Evolutionary conservation across 2,888 invertebrate genomes (phyloP), one percentile per base, ranked within the genome.

Genomic region (Caenorhabditis sp.): DNA sequence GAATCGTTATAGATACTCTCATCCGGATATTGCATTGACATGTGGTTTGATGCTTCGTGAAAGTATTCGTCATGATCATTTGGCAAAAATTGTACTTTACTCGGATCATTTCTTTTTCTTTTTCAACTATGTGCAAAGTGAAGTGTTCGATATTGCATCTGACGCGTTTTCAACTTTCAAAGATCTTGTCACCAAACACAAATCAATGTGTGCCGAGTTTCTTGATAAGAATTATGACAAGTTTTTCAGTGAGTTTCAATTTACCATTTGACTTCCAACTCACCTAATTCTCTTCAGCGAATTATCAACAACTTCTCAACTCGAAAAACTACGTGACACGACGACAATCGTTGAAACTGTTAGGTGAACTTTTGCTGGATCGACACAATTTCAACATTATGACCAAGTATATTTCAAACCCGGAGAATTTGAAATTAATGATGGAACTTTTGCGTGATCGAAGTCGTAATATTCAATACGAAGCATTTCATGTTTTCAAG

Each of bases 81-180:
- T 99, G 89, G 97, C 97, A 77, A 97, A 97, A 91, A 95, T 97
- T 84, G 95, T 99, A 93, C 92, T 99, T 86, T 93, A 95, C 90
- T 95, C 95, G 75, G 95, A 95, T 84, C 95, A 96, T 89, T 99
- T 99, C 91, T 99, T 96, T 90, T 95, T 97, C 91, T 99, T 99
- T 92, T 99, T 99, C 91, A 93, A 93, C 90, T 99, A 97, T 89
- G 85, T 81, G 21, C 76, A 78, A 54, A 66, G 72, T 58, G 71
- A 71, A 58, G 70, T 67, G 49, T 99, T 99, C 91, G 99, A 99
- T 92, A 97, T 99, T 89, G 99, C 99, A 89, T 97, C 97, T 83
- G 99, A 99, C 93, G 99, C 99, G 90, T 99, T 99, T 91, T 95
- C 97, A 89, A 99, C 99, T 84, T 99, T 99, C 92, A 99, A 99